These are phyloP conservation scores for Vidua macroura DNA, from an alignment of 2,113 vertebrate species.

Conservation along the genomic window DNA sequence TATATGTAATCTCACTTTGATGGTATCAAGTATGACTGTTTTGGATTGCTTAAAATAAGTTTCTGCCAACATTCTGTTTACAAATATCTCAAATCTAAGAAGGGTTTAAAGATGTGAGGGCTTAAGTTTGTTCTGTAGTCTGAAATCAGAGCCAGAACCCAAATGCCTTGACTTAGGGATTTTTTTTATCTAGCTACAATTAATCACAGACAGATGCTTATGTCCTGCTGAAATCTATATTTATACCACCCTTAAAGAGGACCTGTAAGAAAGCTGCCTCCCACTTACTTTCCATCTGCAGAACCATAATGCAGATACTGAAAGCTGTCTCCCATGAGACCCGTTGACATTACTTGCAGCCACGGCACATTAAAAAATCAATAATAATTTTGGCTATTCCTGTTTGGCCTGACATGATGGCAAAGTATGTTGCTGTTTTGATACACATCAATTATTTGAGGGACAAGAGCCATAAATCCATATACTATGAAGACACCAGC, in stretches of 20 bases:
- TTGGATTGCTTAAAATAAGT: neutral
- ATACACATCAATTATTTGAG: neutral
- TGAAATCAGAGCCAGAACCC: neutral
- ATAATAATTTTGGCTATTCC: neutral
- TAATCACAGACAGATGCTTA: neutral
- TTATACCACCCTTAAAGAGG: slow-evolving; percentile 1
- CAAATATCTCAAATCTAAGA: neutral
- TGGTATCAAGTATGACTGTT: neutral
- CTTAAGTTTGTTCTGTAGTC: neutral
- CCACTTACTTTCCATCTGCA: slow-evolving; percentile 21
- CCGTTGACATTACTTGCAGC: neutral
- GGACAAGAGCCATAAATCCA: neutral
- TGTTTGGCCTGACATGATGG: neutral
- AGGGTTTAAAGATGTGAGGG: neutral
- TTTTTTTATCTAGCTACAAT: neutral
- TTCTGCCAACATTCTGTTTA: neutral
- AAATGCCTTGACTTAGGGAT: neutral
- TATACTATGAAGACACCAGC: neutral
- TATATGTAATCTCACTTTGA: neutral
- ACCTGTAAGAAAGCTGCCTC: neutral
- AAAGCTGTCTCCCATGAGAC: neutral
- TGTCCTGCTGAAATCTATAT: slow-evolving; percentile 5
- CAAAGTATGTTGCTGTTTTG: neutral
- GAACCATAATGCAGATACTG: neutral
- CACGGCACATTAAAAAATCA: neutral